Conservation (phyloP, 23 tunicate species). For the Ascidia mentula region DNA sequence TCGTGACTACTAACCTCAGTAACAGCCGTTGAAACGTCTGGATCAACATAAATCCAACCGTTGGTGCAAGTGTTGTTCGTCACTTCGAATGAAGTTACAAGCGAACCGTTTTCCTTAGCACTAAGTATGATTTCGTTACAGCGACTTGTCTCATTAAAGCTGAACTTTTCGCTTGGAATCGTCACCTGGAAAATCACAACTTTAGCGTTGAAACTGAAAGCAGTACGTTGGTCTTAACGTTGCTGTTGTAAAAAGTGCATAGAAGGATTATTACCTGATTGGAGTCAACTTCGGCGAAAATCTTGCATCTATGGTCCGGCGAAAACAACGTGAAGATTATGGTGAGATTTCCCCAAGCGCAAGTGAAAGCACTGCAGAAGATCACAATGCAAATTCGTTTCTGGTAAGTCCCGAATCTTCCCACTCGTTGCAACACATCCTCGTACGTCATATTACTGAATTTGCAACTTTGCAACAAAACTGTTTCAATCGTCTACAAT, state of each 20-base stretch:
- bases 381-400: constrained; percentile 26
- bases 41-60: constrained; percentile 5
- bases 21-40: not conserved
- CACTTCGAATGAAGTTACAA: not conserved
- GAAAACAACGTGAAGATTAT: constrained; percentile 27
- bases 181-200: too few relatives aligned
- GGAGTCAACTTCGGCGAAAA: not conserved
- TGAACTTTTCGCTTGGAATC: too few relatives aligned
- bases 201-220: too few relatives aligned
- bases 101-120: not conserved
- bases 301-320: constrained; percentile 27
- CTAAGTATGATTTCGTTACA: not conserved
- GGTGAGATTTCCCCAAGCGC: constrained; percentile 27
- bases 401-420: constrained; percentile 32
- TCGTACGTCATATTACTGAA: constrained; percentile 35
- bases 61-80: not conserved
- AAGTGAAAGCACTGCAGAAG: constrained; percentile 13
- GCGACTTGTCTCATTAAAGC: too few relatives aligned
- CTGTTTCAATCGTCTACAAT: too few relatives aligned
- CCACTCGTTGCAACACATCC: constrained; percentile 16
- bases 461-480: too few relatives aligned
- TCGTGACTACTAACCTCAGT: constrained; percentile 16
- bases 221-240: too few relatives aligned
- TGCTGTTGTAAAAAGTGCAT: too few relatives aligned
- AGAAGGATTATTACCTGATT: not conserved